These are phyloP conservation scores for Latheticus oryzae DNA, from an alignment of 2,888 invertebrate genomes.

Conservation along the genomic window DNA sequence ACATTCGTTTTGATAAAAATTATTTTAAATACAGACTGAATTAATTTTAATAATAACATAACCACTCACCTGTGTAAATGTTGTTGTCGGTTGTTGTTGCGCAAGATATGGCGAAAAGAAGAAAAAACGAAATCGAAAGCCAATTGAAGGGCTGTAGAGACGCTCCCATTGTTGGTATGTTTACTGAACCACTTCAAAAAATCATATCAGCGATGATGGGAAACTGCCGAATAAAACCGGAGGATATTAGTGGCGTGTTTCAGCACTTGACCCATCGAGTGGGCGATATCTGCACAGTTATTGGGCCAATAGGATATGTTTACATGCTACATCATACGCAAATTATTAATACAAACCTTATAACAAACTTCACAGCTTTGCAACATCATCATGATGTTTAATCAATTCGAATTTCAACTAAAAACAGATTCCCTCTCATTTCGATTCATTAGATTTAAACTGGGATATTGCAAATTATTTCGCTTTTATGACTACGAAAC, in stretches of 20 bases:
- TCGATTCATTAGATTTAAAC: constrained; percentile 8
- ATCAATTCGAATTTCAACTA: constrained; percentile 1
- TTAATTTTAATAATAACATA: constrained; percentile 37
- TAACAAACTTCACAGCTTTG: not conserved
- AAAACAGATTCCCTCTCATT: constrained; percentile 10
- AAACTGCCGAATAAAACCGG: constrained; percentile 20
- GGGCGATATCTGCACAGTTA: constrained; percentile 19
- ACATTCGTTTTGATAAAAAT: constrained; percentile 25
- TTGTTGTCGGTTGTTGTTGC: constrained; percentile 30
- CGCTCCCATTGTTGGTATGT: constrained; percentile 29
- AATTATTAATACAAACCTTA: constrained; percentile 11
- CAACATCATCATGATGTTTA: not conserved
- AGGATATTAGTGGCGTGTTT: constrained; percentile 15
- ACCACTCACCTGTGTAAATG: constrained; percentile 37
- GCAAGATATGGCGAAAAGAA: constrained; percentile 27
- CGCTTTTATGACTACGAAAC: constrained; percentile 14
- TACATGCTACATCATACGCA: constrained; percentile 17
- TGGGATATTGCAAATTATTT: constrained; percentile 11
- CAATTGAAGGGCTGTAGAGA: constrained; percentile 16
- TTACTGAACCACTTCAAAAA: constrained; percentile 2
- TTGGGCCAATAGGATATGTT: constrained; percentile 23
- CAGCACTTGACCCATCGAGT: constrained; percentile 21
- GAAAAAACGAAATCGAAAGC: constrained; percentile 16
- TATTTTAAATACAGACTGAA: constrained; percentile 33
- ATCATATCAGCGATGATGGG: constrained; percentile 2